Base-by-base conservation (phyloP, 2,888 invertebrate species). In the Callimorpha dominula region DNA sequence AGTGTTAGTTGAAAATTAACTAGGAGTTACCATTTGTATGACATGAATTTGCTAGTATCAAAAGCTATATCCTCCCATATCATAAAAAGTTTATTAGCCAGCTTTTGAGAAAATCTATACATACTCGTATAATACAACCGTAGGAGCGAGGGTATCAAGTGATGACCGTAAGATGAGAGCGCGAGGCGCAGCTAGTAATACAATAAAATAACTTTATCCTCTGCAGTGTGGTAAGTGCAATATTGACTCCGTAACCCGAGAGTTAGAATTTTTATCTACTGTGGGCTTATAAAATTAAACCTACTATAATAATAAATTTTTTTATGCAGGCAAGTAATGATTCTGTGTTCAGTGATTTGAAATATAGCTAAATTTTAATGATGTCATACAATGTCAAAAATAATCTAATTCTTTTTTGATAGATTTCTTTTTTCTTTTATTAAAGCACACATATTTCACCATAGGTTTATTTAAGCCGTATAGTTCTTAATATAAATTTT, bases 341-440 rank as follows among this genome's bases (percentile, higher is more conserved):
- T 31, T 31, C 8, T 54, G 0, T 3, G 17, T 50, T 50, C 14
- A 14, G 14, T 46, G 46, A 15, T 52, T 52, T 52, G 15, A 15
- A 52, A 17, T 15, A 15, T 14, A 52, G 50, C 5, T 14, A 14
- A 50, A 11, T 11, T 14, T n/a, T 50, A 14, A 14, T 50, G 3
- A 5, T 14, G 50, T 50, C 50, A 14, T 50, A 50, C 5, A 71
- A 76, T 67, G 78, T 31, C 31, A 31, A 31, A 31, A 31, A 31
- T 31, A 31, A n/a, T n/a, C n/a, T n/a, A n/a, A n/a, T n/a, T n/a
- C n/a, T n/a, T n/a, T n/a, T n/a, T n/a, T n/a, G n/a, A n/a, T n/a
- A n/a, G n/a, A n/a, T n/a, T n/a, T n/a, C n/a, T n/a, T n/a, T n/a
- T n/a, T n/a, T n/a, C n/a, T n/a, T n/a, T n/a, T n/a, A n/a, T 31